Evolutionary conservation across 2,797 vertebrate species (phyloP), one percentile per base, ranked within the genome.

Genomic region (Carduelis carduelis): DNA sequence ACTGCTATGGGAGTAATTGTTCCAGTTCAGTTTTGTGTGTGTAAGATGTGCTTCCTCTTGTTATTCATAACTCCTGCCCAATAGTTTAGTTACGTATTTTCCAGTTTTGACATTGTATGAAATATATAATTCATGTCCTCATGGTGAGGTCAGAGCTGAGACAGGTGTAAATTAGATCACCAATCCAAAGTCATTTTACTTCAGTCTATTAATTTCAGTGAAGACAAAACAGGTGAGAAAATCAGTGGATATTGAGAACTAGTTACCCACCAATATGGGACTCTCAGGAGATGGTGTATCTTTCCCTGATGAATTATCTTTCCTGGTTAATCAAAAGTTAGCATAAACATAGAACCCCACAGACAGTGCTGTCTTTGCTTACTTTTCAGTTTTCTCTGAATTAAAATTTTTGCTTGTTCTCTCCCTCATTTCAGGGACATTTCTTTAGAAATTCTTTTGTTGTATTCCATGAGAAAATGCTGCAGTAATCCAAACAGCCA

Each of bases 201-300:
- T 94, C 94, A 85, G 39, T 68, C 44, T 27, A 0, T 61, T 96
- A 78, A 81, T 95, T 95, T 95, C 70, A 82, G 37, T 91, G 75
- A 76, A 95, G 80, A 83, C 91, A 93, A 63, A 66, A 85, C 63
- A 95, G 86, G 71, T 88, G 56, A 61, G 28, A 53, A 84, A 89
- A 56, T 83, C 79, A 92, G 90, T 94, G 92, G 81, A 76, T 87
- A 70, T 26, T 76, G 37, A 82, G 63, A 95, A 90, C 82, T 91
- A 92, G 49, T 74, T 85, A 35, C 37, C 17, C n/a, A 65, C 49
- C 86, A 82, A 60, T 63, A 15, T 20, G 37, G 92, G 49, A 26
- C 41, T 77, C 19, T 3, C 24, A 47, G 19, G 16, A 80, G 65
- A 52, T 41, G 2, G 4, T 26, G 19, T 50, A 4, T 32, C 14